Conservation (phyloP, 64 coral and sea anemone genomes). For the Montipora foliosa region DNA sequence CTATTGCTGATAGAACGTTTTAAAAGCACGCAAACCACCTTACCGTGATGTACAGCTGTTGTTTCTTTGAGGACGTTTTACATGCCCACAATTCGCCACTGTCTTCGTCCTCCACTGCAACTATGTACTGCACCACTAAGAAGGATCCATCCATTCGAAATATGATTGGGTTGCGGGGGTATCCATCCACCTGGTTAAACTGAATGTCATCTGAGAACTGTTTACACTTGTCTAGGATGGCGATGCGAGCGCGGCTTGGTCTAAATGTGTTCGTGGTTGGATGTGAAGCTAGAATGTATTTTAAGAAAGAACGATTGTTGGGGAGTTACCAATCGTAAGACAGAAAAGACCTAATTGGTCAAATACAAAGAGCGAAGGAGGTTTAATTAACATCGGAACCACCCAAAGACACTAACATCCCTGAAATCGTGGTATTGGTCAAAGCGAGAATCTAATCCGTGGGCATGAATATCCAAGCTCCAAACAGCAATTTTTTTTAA, state of each 20-base stretch:
- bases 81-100: constrained; percentile 41
- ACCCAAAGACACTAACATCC: too few relatives aligned
- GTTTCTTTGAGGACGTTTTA: background rate
- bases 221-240: background rate
- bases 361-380: too few relatives aligned
- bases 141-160: background rate
- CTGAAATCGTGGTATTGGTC: too few relatives aligned
- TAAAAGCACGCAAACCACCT: background rate
- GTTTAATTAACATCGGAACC: too few relatives aligned
- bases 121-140: constrained; percentile 17
- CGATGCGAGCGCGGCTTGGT: background rate
- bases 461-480: too few relatives aligned
- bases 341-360: too few relatives aligned
- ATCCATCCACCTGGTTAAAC: constrained; percentile 12
- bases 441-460: too few relatives aligned
- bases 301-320: too few relatives aligned
- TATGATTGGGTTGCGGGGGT: background rate
- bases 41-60: constrained; percentile 2
- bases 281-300: background rate
- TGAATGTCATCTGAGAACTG: constrained; percentile 38
- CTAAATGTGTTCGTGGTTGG: constrained; percentile 29
- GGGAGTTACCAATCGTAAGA: too few relatives aligned
- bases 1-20: too few relatives aligned
- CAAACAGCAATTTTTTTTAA: too few relatives aligned
- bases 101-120: constrained; percentile 8